A percentile compares a stretch with the other conserved stretches of the same genome.
phyloP scores from a whole-genome alignment of 1,140 invertebrate species.

The Pararge aegeria region DNA sequence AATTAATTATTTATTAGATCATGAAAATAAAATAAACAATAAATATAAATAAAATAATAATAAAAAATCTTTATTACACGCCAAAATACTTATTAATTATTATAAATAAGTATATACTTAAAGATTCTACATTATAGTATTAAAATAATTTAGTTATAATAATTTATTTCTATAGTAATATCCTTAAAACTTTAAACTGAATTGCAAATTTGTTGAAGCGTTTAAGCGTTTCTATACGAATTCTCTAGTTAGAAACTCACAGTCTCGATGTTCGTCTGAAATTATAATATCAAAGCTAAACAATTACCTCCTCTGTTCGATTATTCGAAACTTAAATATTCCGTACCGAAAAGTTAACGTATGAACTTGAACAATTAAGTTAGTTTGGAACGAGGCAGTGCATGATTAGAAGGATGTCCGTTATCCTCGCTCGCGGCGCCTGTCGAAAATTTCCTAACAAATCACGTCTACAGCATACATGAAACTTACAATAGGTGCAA shows the following conservation, averaged over 20 bases:
- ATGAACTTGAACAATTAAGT: constrained; percentile 51
- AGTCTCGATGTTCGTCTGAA: constrained; percentile 14
- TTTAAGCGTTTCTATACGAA: neutral
- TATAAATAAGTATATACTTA: no score
- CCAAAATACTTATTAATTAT: no score
- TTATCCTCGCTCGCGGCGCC: constrained; percentile 47
- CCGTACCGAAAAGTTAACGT: constrained; percentile 33
- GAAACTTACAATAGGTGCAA: constrained; percentile 1
- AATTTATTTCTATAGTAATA: neutral
- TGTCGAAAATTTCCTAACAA: constrained; percentile 38
- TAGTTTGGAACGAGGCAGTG: constrained; percentile 43
- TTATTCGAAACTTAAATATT: constrained; percentile 36
- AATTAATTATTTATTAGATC: no score
- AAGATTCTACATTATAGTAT: no score
- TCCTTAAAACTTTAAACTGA: neutral
- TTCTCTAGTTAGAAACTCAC: constrained; percentile 2
- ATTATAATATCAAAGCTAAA: constrained; percentile 32
- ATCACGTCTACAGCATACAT: constrained; percentile 5
- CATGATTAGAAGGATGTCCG: constrained; percentile 55
- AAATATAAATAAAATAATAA: no score
- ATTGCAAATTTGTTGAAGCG: neutral
- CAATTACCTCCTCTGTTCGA: constrained; percentile 19
- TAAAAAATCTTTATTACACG: no score
- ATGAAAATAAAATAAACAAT: no score
- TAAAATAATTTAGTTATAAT: neutral